Base-by-base conservation (phyloP, 2,113 vertebrate genomes). In the Canis aureus region DNA sequence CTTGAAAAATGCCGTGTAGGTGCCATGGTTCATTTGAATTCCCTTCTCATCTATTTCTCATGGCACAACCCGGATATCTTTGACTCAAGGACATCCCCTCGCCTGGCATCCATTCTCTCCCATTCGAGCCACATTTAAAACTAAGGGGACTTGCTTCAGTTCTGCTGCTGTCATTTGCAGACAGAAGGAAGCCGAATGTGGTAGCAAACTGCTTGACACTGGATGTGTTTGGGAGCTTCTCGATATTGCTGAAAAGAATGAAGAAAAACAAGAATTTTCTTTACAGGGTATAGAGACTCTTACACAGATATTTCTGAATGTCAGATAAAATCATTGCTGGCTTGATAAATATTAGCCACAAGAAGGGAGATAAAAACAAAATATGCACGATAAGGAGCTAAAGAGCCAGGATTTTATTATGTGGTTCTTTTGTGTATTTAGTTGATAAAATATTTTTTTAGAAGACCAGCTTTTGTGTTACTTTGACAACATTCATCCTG, bases 361-460 rank as follows among this genome's bases (percentile, higher is more conserved):
- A 92, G 85, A 85, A 97, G 27, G 60, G 74, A 80, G 57, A 86
- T n/a, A 55, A 91, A 69, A 86, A 60, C 35, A 76, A 83, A 94
- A 35, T 22, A 43, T 38, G 60, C 29, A 35, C 59, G 35, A 53
- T 4, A 55, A 83, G 71, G n/a, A 62, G 27, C 76, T 29, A 11
- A 67, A 62, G 51, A 84, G 67, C 29, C 76, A n/a, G 80, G 80
- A 10, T 81, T 94, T 87, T 55, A 60, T 59, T 71, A 38, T 20
- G 32, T 19, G 29, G 67, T 12, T 29, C 60, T 43, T 84, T 57
- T 8, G 0, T 60, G 49, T 69, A 43, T 66, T 87, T 73, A 64
- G 76, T 43, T 82, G 66, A 83, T 83, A 94, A 97, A 95, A 79
- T 76, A 94, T 82, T 94, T 78, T 88, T 92, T 88, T 64, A 80